phyloP scores from a whole-genome alignment of 2,888 invertebrate species.

The Melikaiella ostensackeni region DNA sequence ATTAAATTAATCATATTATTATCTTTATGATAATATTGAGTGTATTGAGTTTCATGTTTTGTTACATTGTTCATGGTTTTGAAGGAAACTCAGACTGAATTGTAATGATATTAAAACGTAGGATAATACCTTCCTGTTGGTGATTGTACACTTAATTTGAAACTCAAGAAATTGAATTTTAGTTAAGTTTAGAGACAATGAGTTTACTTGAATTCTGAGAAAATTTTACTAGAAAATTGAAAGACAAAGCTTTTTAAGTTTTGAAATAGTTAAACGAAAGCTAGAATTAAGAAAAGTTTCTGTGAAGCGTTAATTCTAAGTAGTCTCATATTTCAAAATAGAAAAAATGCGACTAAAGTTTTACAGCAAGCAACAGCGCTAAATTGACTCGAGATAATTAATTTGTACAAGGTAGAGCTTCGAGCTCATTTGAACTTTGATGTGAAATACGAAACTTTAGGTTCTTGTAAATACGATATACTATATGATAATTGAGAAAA shows the following conservation, averaged over 20 bases:
- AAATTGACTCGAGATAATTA: neutral
- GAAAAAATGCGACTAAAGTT: neutral
- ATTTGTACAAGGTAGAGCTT: conserved; percentile 2
- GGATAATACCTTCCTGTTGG: neutral
- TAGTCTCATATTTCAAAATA: conserved; percentile 7
- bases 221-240: neutral
- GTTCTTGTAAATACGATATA: conserved; percentile 29
- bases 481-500: conserved; percentile 25
- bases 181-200: neutral
- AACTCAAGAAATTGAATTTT: neutral
- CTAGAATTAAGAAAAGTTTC: neutral
- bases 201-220: neutral
- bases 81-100: conserved; percentile 32
- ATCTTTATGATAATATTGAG: neutral
- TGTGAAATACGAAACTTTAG: conserved; percentile 5
- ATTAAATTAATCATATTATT: conserved; percentile 16
- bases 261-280: neutral
- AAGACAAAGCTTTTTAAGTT: neutral
- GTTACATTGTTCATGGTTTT: conserved; percentile 18
- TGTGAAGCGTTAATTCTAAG: conserved; percentile 2
- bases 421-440: conserved; percentile 15
- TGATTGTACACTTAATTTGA: neutral
- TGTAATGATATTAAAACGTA: conserved; percentile 25
- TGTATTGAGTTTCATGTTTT: conserved; percentile 1
- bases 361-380: neutral